These are phyloP conservation scores for Euura lappo DNA, from an alignment of 1,140 invertebrate species.

Conservation along the genomic window DNA sequence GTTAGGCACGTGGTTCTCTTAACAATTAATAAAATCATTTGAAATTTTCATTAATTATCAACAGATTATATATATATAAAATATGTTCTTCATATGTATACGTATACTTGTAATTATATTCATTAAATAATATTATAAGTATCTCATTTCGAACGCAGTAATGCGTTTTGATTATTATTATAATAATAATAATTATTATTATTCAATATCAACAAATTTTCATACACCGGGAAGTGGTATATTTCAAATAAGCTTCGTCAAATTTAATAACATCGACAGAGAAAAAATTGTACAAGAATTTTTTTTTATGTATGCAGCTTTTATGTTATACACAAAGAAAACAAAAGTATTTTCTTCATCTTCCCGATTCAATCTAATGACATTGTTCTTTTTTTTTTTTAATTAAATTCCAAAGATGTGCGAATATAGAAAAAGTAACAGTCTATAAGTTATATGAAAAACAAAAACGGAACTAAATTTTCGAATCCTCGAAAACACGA, in stretches of 20 bases:
- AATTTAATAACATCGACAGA: not conserved
- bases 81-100: slow-evolving; percentile 19
- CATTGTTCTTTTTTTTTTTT: too few species aligned
- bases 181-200: not conserved
- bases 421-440: slow-evolving; percentile 2
- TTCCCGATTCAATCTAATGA: too few species aligned
- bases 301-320: too few species aligned
- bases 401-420: not conserved
- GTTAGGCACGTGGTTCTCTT: slow-evolving; percentile 48
- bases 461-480: not conserved
- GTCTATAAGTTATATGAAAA: not conserved
- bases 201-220: not conserved
- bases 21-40: slow-evolving; percentile 31
- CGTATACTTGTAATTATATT: slow-evolving; percentile 41
- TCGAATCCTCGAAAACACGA: too few species aligned
- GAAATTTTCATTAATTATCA: slow-evolving; percentile 35
- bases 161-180: not conserved
- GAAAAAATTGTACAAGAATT: too few species aligned
- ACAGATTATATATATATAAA: slow-evolving; percentile 22
- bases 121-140: slow-evolving; percentile 54
- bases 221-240: not conserved
- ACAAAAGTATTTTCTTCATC: too few species aligned
- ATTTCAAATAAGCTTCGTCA: not conserved
- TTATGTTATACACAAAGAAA: too few species aligned
- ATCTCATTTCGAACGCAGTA: slow-evolving; percentile 23